Evolutionary conservation across 2,113 vertebrate genomes (phyloP), one percentile per base, ranked within the genome.

Genomic region (Cephalopterus ornatus): DNA sequence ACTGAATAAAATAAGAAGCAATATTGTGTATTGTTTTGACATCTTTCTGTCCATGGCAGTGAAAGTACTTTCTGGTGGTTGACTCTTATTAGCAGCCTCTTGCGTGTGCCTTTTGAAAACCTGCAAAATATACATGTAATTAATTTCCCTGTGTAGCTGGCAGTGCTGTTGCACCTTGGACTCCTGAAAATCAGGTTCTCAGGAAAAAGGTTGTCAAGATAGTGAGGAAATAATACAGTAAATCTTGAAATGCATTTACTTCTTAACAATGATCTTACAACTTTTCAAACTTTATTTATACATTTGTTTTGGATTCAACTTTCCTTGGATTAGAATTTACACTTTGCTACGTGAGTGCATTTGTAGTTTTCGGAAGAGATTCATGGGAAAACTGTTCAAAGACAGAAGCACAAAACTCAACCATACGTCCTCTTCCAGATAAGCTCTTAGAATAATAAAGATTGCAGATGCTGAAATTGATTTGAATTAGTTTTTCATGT

Each of bases 271-370:
- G 49, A 39, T 59, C 59, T 59, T 42, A 21, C 0, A 66, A 37
- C 15, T 73, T 84, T 21, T 84, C n/a, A 50, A 50, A 41, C 15
- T 39, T 73, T 15, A n/a, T 44, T 30, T 12, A 37, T 18, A 58
- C 13, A 4, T 61, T 39, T 52, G 23, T 61, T 39, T 63, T 16
- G 2, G 9, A 53, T n/a, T 23, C 6, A 70, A 8, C 33, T 87
- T 49, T 2, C 1, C 11, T 83, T 35, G 42, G 24, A 19, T 50
- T 71, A 46, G 55, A 56, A 44, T 76, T 83, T 59, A 19, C 27
- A 15, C 26, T 61, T 74, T 37, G 5, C 28, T 65, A 0, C 1
- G 4, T 39, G 6, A n/a, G 2, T 30, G 42, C 15, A 19, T 71
- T 93, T 88, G 33, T 76, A 59, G 21, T 63, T 82, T 68, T 46